These are phyloP conservation scores for Pterocles orientalis DNA, from an alignment of 2,113 vertebrate genomes.

Conservation along the genomic window DNA sequence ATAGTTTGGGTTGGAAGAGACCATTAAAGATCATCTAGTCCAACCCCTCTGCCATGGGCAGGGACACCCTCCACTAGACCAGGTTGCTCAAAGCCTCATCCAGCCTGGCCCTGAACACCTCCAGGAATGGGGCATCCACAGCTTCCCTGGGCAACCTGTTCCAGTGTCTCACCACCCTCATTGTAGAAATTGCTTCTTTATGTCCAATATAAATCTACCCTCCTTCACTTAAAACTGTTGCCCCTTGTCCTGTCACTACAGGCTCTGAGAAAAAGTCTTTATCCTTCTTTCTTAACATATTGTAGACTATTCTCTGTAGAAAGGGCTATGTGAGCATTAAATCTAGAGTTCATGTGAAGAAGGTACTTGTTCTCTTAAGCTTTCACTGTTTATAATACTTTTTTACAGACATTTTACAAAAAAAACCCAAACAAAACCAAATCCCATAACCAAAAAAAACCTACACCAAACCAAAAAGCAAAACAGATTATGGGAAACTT, in stretches of 20 bases:
- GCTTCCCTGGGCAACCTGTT: neutral
- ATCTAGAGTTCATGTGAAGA: neutral
- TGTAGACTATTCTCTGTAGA: neutral
- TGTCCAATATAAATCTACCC: neutral
- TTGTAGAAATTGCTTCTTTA: neutral
- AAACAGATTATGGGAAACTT: neutral
- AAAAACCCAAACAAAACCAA: too few species aligned
- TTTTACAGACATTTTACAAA: neutral
- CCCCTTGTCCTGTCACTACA: neutral
- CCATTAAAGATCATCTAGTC: neutral
- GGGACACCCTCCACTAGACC: neutral
- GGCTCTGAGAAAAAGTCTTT: neutral
- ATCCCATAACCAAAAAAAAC: too few species aligned
- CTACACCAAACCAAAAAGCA: too few species aligned
- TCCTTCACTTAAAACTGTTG: neutral
- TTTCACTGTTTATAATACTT: neutral
- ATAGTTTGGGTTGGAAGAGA: neutral
- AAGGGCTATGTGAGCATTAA: neutral
- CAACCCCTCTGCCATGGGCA: rapidly evolving
- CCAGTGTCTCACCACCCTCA: neutral
- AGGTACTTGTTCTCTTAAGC: rapidly evolving
- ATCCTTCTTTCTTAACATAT: neutral
- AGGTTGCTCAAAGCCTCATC: neutral
- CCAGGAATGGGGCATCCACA: neutral
- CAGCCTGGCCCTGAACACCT: neutral